Base-by-base conservation (phyloP, 2,113 vertebrate genomes). In the Tinamus guttatus region DNA sequence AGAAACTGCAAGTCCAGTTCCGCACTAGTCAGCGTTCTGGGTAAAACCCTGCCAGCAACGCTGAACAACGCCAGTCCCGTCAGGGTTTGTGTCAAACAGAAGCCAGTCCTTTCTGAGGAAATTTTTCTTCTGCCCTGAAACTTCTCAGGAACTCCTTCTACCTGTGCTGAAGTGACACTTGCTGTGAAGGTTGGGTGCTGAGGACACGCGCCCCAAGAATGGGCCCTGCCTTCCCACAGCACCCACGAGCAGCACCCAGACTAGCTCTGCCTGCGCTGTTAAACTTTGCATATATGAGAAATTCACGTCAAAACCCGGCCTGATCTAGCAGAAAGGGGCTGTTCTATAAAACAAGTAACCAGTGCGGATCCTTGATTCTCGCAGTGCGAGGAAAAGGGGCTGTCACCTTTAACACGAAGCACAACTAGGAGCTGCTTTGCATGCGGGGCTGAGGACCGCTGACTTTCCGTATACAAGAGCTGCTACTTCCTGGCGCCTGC, bases 231-330 rank as follows among this genome's bases (percentile, higher is more conserved):
- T 82, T 70, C 85, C 45, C 30, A 34, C 73, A 73, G 75, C 43
- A 45, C 68, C 91, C 69, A 79, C 36, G 60, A 58, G 13, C 3
- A 9, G 3, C 54, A 79, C 76, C 45, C 75, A 40, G 69, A 40
- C 65, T 8, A 59, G 25, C 40, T 54, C 69, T 80, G 24, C 32
- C 43, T 12, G 6, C 1, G 18, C 27, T 43, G 40, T 34, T 28
- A 7, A 11, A 58, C 3, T 8, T 30, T 45, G 30, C 41, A 85
- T 2, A 3, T 54, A 17, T 0, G 2, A 27, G 41, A 16, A 36
- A 88, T 19, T 24, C 45, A n/a, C 56, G 41, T 67, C 64, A 49
- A 54, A 84, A 7, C 41, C 56, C 30, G 34, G 45, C 32, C 74
- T 58, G 36, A 45, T 17, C 67, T 2, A 20, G 43, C n/a, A 90